phyloP scores from a whole-genome alignment of 2,888 invertebrate species.

The Diloba caeruleocephala region DNA sequence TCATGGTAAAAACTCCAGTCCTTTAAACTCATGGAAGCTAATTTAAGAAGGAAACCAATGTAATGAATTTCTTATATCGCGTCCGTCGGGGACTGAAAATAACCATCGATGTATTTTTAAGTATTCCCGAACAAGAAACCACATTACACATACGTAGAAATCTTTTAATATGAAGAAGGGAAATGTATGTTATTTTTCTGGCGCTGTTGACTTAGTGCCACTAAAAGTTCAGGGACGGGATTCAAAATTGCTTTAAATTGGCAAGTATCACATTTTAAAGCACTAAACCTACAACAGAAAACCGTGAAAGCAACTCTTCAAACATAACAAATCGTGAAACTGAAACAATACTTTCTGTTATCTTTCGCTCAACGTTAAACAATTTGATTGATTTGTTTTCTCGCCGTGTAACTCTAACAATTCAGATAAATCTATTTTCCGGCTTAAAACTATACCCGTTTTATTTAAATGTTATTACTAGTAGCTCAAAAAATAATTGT shows the following conservation, averaged over 20 bases:
- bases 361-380: constrained; percentile 8
- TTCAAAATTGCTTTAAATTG: constrained; percentile 24
- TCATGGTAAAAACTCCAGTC: too few species aligned
- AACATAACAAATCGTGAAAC: constrained; percentile 33
- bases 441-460: neutral
- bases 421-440: constrained; percentile 3
- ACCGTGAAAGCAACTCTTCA: constrained; percentile 23
- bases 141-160: too few species aligned
- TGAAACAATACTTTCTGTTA: constrained; percentile 16
- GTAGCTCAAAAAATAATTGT: neutral
- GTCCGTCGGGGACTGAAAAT: too few species aligned
- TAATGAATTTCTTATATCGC: too few species aligned
- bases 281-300: constrained; percentile 15
- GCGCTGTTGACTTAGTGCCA: neutral
- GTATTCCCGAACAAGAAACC: neutral
- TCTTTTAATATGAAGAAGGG: too few species aligned
- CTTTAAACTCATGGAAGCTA: too few species aligned
- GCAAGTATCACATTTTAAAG: constrained; percentile 10
- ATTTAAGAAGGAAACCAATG: neutral
- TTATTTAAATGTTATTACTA: constrained; percentile 6
- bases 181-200: too few species aligned
- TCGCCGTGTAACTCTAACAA: constrained; percentile 8
- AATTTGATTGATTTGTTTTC: constrained; percentile 17
- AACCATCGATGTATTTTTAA: too few species aligned
- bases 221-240: neutral